A percentile compares a stretch with the other conserved stretches of the same genome.
Conservation (phyloP, 2,888 invertebrate species). For the Stenotaenia linearis region DNA sequence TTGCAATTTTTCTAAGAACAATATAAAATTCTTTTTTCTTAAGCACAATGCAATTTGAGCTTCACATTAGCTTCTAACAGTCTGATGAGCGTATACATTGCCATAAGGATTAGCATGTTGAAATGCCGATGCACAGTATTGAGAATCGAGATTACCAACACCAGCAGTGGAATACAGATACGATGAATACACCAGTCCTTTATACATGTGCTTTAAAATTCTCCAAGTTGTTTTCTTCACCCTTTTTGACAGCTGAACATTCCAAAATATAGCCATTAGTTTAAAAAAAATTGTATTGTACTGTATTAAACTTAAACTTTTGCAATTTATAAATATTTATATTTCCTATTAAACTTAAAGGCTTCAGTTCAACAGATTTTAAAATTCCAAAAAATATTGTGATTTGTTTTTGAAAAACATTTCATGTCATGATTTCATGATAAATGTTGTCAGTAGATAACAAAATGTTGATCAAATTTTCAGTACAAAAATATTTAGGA, state of each 20-base stretch:
- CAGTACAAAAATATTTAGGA: too few relatives aligned
- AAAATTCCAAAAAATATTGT: too few relatives aligned
- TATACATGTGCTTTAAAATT: conserved; percentile 1
- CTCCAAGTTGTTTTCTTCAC: conserved; percentile 11
- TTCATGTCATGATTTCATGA: too few relatives aligned
- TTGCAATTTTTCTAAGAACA: too few relatives aligned
- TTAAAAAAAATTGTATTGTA: not conserved
- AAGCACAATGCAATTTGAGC: not conserved
- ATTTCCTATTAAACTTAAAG: too few relatives aligned
- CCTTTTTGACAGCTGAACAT: not conserved
- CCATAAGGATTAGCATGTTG: not conserved
- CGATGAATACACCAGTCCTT: not conserved
- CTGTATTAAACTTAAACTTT: too few relatives aligned
- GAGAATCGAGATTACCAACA: not conserved
- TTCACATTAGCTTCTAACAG: not conserved
- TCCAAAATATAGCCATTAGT: not conserved
- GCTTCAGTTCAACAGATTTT: too few relatives aligned
- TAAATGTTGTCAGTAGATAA: too few relatives aligned
- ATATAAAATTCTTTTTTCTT: too few relatives aligned
- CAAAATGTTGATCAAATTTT: too few relatives aligned
- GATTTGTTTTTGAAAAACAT: too few relatives aligned
- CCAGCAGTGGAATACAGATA: not conserved
- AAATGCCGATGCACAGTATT: not conserved
- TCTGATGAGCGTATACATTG: not conserved
- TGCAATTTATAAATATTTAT: too few relatives aligned